phyloP scores from a whole-genome alignment of 2,797 vertebrate species.

The Chromobotia macracanthus region DNA sequence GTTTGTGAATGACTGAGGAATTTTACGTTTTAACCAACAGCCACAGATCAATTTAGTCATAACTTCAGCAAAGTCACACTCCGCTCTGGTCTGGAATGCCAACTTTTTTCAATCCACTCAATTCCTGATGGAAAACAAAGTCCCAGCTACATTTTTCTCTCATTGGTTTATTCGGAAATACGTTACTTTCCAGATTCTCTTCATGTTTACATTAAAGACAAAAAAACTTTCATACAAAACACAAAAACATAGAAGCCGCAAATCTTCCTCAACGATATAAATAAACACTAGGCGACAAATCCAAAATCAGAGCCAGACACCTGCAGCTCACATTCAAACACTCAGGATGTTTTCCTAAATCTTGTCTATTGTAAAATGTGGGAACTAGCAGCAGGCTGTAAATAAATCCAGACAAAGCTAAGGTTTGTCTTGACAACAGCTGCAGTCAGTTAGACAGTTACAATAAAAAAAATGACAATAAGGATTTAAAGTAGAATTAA shows the following conservation, averaged over 20 bases:
- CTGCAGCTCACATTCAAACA: background rate
- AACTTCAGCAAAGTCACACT: background rate
- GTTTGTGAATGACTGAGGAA: too few relatives aligned
- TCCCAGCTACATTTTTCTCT: background rate
- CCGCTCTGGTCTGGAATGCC: background rate
- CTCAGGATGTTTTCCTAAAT: background rate
- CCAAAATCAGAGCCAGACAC: too few relatives aligned
- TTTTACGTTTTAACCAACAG: too few relatives aligned
- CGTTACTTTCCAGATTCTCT: background rate
- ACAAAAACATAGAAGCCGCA: background rate
- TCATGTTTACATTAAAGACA: background rate
- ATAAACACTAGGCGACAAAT: background rate
- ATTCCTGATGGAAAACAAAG: background rate
- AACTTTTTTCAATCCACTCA: background rate
- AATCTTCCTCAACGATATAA: too few relatives aligned
- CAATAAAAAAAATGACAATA: too few relatives aligned
- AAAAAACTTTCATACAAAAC: background rate
- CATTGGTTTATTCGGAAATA: background rate
- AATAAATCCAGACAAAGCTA: constrained; percentile 9
- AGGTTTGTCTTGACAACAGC: too few relatives aligned
- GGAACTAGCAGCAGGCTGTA: background rate
- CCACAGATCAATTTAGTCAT: too few relatives aligned
- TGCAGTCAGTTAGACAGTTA: too few relatives aligned
- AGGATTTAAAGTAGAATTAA: too few relatives aligned
- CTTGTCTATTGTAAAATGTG: background rate